Percentiles rank a stretch among this genome's conserved stretches.
phyloP scores from a whole-genome alignment of 2,888 invertebrate genomes.

The Laspeyria flexula region DNA sequence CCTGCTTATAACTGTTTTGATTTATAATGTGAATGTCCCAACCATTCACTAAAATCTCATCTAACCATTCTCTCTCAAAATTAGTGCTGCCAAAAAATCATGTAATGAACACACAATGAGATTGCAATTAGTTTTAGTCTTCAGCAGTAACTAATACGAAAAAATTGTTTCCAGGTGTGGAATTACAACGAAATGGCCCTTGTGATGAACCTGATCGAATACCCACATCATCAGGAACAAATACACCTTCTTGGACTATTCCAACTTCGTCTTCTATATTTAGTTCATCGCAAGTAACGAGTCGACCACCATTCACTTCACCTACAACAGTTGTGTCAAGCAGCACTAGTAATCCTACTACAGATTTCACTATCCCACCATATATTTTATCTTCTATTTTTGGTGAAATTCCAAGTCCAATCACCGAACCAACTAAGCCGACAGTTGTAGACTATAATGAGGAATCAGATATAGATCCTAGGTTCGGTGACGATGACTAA shows the following conservation, averaged over 20 bases:
- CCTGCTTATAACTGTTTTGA: too few relatives aligned
- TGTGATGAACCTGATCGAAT: too few relatives aligned
- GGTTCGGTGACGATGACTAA: constrained; percentile 17
- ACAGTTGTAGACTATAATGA: constrained; percentile 19
- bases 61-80: too few relatives aligned
- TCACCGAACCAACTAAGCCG: not conserved
- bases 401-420: not conserved
- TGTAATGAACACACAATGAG: too few relatives aligned
- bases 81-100: too few relatives aligned
- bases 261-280: not conserved
- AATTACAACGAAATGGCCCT: not conserved
- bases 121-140: too few relatives aligned
- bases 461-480: constrained; percentile 23
- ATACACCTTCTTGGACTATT: constrained; percentile 2
- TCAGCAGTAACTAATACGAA: not conserved
- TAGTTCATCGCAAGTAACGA: not conserved
- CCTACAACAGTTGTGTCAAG: not conserved
- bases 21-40: too few relatives aligned
- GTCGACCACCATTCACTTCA: not conserved
- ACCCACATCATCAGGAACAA: too few relatives aligned
- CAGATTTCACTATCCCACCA: constrained; percentile 13
- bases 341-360: not conserved
- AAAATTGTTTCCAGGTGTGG: constrained; percentile 4
- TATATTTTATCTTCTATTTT: constrained; percentile 24
- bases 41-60: too few relatives aligned